Conservation (phyloP, 2,797 vertebrate species). For the Gobionotothen gibberifrons region DNA sequence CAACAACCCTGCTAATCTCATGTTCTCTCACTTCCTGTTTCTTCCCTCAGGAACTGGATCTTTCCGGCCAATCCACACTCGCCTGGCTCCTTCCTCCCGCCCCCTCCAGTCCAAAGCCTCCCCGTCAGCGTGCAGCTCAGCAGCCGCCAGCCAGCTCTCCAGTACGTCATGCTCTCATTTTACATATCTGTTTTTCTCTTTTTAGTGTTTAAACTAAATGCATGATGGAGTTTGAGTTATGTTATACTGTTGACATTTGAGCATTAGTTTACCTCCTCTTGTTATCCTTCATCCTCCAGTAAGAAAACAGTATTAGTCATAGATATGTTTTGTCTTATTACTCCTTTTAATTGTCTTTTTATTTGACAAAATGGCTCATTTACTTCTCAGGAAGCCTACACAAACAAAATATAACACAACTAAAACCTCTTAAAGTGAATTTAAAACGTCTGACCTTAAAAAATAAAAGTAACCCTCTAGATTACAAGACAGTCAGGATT, state of each 20-base stretch:
- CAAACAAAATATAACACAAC: neutral
- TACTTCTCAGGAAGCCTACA: neutral
- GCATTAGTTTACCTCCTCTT: neutral
- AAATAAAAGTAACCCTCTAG: neutral
- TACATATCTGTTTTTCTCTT: neutral
- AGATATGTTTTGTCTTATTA: no score
- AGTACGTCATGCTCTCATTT: conserved; percentile 84
- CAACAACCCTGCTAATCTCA: conserved; percentile 22
- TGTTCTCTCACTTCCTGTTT: conserved; percentile 49
- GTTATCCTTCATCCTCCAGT: neutral
- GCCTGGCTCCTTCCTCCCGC: conserved; percentile 88
- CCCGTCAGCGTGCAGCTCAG: conserved; percentile 72
- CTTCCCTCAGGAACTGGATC: conserved; percentile 91
- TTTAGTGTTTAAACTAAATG: neutral
- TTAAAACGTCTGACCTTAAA: neutral
- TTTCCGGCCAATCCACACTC: conserved; percentile 95
- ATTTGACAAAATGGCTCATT: neutral
- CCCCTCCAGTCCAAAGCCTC: conserved; percentile 89
- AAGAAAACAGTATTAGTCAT: no score
- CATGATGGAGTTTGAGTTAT: neutral
- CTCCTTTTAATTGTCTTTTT: neutral
- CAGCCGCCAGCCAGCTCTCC: conserved; percentile 86
- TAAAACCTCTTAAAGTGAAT: neutral
- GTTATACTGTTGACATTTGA: neutral
- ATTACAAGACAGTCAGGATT: neutral